A percentile compares a stretch with the other conserved stretches of the same genome.
phyloP scores from a whole-genome alignment of 2,113 vertebrate species.

The Oceanodroma tethys region DNA sequence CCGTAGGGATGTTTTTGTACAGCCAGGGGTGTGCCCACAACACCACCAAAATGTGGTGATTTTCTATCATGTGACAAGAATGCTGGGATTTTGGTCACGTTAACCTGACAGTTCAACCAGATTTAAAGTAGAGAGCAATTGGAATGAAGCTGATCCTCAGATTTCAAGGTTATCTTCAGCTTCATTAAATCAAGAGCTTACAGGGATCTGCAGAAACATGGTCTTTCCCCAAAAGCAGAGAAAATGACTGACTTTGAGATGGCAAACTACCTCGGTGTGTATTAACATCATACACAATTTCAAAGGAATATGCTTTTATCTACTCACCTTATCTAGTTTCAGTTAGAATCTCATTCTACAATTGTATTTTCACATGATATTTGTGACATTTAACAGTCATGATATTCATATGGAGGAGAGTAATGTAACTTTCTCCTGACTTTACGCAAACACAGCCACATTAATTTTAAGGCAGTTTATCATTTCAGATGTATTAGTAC shows the following conservation, averaged over 20 bases:
- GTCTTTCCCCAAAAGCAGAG: not conserved
- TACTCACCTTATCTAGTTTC: not conserved
- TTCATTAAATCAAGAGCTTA: not conserved
- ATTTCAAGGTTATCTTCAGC: not conserved
- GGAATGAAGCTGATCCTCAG: not conserved
- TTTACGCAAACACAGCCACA: not conserved
- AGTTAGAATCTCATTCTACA: not conserved
- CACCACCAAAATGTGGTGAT: not conserved
- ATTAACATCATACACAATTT: not conserved
- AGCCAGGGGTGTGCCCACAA: not conserved
- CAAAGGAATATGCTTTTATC: not conserved
- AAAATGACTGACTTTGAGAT: not conserved
- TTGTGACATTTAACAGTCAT: not conserved
- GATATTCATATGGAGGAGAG: not conserved
- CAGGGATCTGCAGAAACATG: not conserved
- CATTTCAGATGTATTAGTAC: not conserved
- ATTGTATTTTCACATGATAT: not conserved
- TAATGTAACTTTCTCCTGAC: not conserved
- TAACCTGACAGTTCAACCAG: not conserved
- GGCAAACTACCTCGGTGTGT: not conserved
- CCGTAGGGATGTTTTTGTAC: not conserved
- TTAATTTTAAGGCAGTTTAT: not conserved
- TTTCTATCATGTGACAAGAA: not conserved
- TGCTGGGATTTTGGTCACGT: rapidly evolving
- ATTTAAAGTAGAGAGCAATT: not conserved